Conservation (phyloP, 2,113 vertebrate genomes). For the Forbesichthys agassizii region DNA sequence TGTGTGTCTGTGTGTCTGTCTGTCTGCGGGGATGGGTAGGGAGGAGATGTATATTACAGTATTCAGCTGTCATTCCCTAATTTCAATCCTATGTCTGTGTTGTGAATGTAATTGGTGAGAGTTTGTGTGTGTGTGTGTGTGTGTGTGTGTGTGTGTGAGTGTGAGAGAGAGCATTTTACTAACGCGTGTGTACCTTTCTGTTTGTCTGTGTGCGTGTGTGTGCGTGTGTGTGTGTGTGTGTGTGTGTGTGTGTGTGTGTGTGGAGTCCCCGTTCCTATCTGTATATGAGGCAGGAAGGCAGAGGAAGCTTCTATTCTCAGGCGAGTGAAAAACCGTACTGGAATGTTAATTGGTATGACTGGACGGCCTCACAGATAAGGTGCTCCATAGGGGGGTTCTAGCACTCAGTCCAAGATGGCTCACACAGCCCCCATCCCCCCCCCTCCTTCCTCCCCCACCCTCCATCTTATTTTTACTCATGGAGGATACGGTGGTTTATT, state of each 20-base stretch:
- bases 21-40: not conserved
- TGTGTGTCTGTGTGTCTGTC: not conserved
- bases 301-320: slow-evolving; percentile 37
- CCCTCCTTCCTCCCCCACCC: not conserved
- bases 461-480: not conserved
- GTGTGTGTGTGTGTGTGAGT: not conserved
- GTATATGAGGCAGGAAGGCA: slow-evolving; percentile 21
- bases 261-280: not conserved
- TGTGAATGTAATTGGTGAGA: not conserved
- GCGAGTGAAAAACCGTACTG: slow-evolving; percentile 43
- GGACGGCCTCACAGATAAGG: slow-evolving; percentile 63
- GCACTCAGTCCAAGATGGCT: slow-evolving; percentile 50
- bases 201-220: not conserved
- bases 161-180: not conserved
- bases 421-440: not conserved
- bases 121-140: not conserved
- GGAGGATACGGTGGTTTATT: no score
- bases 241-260: not conserved
- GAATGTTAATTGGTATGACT: slow-evolving; percentile 73
- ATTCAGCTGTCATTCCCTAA: not conserved
- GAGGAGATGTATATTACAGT: not conserved
- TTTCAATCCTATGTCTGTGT: not conserved
- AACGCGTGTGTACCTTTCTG: not conserved
- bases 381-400: slow-evolving; percentile 17
- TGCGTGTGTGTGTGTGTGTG: not conserved